phyloP scores from a whole-genome alignment of 2,888 invertebrate species.

The Eilema depressum region DNA sequence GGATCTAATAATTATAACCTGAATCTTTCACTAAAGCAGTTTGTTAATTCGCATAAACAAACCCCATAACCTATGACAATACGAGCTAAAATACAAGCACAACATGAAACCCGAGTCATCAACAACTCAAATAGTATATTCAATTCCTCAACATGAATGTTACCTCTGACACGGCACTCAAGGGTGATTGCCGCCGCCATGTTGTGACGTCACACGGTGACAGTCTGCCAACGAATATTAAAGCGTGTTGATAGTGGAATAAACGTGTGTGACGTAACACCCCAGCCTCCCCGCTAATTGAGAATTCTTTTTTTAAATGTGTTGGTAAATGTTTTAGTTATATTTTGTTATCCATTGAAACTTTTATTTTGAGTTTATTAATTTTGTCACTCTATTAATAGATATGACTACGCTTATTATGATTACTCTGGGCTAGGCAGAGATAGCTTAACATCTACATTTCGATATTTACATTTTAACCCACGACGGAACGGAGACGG shows the following conservation, averaged over 20 bases:
- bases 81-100: neutral
- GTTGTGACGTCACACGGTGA: slow-evolving; percentile 63
- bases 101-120: slow-evolving; percentile 26
- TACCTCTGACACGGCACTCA: slow-evolving; percentile 48
- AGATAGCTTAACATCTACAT: neutral
- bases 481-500: too few species aligned
- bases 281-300: slow-evolving; percentile 42
- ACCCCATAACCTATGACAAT: neutral
- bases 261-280: slow-evolving; percentile 44
- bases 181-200: slow-evolving; percentile 60
- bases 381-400: neutral
- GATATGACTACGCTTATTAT: neutral
- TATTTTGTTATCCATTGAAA: neutral
- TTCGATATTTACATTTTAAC: too few species aligned
- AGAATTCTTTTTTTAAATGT: slow-evolving; percentile 28
- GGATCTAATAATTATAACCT: too few species aligned
- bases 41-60: neutral
- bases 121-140: slow-evolving; percentile 35
- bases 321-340: neutral
- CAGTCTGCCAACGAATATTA: slow-evolving; percentile 54
- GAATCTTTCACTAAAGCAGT: neutral
- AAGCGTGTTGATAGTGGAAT: slow-evolving; percentile 51
- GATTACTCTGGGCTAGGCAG: neutral
- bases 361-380: neutral
- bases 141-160: slow-evolving; percentile 46